phyloP scores from a whole-genome alignment of 2,888 invertebrate species.

The Hipparchia semele region DNA sequence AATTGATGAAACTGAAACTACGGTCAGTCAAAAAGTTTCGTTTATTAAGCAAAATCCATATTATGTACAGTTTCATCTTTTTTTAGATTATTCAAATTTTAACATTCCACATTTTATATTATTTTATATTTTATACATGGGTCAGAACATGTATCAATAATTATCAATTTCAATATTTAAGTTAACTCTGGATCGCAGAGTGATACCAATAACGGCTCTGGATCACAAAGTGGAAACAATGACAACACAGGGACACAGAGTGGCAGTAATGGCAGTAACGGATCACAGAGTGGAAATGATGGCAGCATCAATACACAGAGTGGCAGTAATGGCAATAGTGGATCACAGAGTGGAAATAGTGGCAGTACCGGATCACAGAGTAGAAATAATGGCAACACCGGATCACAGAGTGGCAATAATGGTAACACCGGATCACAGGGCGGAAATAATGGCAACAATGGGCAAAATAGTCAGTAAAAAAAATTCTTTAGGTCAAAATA shows the following conservation, averaged over 20 bases:
- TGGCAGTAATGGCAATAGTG: not conserved
- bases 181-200: not conserved
- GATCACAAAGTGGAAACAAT: not conserved
- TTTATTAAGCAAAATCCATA: too few species aligned
- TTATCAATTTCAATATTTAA: not conserved
- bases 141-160: too few species aligned
- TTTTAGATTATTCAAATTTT: not conserved
- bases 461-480: not conserved
- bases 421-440: not conserved
- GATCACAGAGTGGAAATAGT: not conserved
- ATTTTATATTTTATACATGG: too few species aligned
- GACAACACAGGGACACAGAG: not conserved
- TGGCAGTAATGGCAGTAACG: not conserved
- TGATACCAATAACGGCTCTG: not conserved
- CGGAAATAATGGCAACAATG: not conserved
- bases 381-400: not conserved
- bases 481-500: not conserved
- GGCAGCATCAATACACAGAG: not conserved
- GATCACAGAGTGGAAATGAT: not conserved
- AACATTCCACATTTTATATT: not conserved
- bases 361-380: slow-evolving; percentile 3
- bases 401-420: slow-evolving; percentile 1
- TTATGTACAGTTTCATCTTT: too few species aligned
- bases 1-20: too few species aligned
- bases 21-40: too few species aligned